Evolutionary conservation across 23 tunicate species (phyloP), one percentile per base, ranked within the genome.

Genomic region (Corella eumyota): DNA sequence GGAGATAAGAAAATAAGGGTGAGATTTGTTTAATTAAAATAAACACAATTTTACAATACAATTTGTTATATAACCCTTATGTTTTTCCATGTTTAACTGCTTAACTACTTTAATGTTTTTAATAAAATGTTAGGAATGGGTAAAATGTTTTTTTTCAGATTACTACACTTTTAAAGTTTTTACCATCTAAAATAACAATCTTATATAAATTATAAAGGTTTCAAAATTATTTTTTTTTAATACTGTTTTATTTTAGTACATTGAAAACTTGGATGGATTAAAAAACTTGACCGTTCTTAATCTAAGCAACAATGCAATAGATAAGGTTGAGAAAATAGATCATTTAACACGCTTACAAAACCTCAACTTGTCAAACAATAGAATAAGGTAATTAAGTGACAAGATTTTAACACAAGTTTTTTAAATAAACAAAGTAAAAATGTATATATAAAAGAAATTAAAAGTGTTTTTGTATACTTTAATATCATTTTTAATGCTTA

Each of bases 1-100:
- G 96, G 96, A 15, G 96, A 88, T 21, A 88, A 88, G 35, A 78
- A 78, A 60, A 79, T 88, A 32, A 60, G 80, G 72, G 96, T 88
- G 62, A 56, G 65, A n/a, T n/a, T n/a, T n/a, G n/a, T n/a, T n/a
- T n/a, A n/a, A n/a, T n/a, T n/a, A n/a, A n/a, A n/a, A n/a, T n/a
- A n/a, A n/a, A n/a, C n/a, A n/a, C n/a, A n/a, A n/a, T n/a, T n/a
- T n/a, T n/a, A n/a, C n/a, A n/a, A n/a, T n/a, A n/a, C n/a, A n/a
- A n/a, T n/a, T n/a, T 40, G 48, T 11, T 40, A 40, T 40, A 40
- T 40, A 40, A 40, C 11, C 13, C 48, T 11, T 40, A 9, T 40
- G 15, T 40, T 40, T 40, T 9, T 9, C 11, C 11, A 40, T 40
- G 48, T 40, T 40, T 11, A 51, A n/a, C 57, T 51, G 23, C 57